These are phyloP conservation scores for Rattus rattus DNA, from an alignment of 2,113 vertebrate genomes.

Conservation along the genomic window DNA sequence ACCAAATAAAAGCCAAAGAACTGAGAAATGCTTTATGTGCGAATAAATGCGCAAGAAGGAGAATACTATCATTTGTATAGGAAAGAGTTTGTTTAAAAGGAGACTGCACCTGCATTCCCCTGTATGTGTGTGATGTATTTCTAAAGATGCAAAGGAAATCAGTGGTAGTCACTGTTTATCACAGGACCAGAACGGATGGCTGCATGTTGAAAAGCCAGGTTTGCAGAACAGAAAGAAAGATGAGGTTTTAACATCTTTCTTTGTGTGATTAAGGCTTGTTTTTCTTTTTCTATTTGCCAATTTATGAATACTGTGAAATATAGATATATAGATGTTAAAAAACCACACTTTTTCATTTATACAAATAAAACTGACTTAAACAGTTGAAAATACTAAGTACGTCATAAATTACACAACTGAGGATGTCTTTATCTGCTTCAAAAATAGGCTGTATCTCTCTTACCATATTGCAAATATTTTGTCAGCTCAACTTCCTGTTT, in stretches of 20 bases:
- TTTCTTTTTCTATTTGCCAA: background rate
- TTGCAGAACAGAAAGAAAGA: constrained; percentile 56
- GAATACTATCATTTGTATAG: background rate
- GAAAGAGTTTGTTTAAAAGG: background rate
- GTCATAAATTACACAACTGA: constrained; percentile 61
- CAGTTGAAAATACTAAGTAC: constrained; percentile 52
- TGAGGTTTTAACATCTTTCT: background rate
- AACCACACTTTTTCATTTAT: constrained; percentile 21
- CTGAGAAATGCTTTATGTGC: background rate
- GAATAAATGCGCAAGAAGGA: constrained; percentile 46
- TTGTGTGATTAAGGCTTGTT: background rate
- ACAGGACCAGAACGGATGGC: background rate
- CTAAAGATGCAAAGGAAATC: constrained; percentile 43
- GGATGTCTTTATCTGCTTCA: constrained; percentile 67
- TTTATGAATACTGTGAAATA: constrained; percentile 53
- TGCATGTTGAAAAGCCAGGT: constrained; percentile 30
- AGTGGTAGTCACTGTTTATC: background rate
- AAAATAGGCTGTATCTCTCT: constrained; percentile 76
- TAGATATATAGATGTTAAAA: too few relatives aligned
- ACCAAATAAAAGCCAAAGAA: constrained; percentile 6
- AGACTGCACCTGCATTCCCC: background rate
- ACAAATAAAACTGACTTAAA: constrained; percentile 41
- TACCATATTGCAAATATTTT: constrained; percentile 76
- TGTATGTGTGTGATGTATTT: background rate
- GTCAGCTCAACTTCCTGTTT: constrained; percentile 78